These are phyloP conservation scores for Aelia acuminata DNA, from an alignment of 2,888 invertebrate species.

Conservation along the genomic window DNA sequence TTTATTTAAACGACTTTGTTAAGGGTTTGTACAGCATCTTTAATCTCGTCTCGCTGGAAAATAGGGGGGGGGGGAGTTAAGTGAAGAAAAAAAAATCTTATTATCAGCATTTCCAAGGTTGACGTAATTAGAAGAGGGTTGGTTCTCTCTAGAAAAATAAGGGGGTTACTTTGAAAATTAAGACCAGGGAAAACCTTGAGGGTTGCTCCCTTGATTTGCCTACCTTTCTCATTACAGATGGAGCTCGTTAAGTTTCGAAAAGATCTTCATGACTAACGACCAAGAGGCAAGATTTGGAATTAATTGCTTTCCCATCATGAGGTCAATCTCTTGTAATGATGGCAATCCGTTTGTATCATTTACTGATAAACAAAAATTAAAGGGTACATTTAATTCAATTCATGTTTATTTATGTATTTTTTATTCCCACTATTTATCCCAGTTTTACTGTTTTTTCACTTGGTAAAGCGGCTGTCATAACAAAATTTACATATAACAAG, in stretches of 20 bases:
- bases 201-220: background rate
- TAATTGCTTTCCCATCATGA: constrained; percentile 4
- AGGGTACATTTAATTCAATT: no score
- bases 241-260: background rate
- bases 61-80: background rate
- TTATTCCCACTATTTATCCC: no score
- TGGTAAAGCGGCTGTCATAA: no score
- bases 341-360: background rate
- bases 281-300: background rate
- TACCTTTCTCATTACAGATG: constrained; percentile 6
- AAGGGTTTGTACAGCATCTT: constrained; percentile 43
- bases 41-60: background rate
- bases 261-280: background rate
- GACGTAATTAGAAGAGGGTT: background rate
- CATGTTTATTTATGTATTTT: no score
- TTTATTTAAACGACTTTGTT: constrained; percentile 45
- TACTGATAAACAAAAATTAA: background rate
- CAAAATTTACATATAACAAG: no score
- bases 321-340: background rate
- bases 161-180: constrained; percentile 43
- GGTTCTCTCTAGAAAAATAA: background rate
- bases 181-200: background rate
- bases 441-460: no score
- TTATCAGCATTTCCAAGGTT: constrained; percentile 23
- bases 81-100: constrained; percentile 18